Conservation (phyloP, 2,113 vertebrate genomes). For the Tichodroma muraria region DNA sequence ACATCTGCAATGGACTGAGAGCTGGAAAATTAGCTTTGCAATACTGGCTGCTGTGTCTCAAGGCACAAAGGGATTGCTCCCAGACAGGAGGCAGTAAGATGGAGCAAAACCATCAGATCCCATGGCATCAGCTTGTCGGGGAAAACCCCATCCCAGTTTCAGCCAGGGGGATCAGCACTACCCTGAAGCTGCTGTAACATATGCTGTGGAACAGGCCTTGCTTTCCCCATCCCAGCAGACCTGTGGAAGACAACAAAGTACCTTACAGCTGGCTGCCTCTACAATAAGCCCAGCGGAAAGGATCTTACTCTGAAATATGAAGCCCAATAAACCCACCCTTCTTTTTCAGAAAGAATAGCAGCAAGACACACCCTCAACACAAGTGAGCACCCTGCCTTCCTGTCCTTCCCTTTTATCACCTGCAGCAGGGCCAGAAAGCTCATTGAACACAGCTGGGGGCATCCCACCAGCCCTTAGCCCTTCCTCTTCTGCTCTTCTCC, state of each 20-base stretch:
- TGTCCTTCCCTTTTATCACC: not conserved
- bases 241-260: not conserved
- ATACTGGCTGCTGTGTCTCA: not conserved
- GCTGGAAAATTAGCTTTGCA: slow-evolving; percentile 30
- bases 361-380: not conserved
- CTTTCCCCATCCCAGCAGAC: not conserved
- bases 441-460: not conserved
- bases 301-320: not conserved
- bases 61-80: not conserved
- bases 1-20: slow-evolving; percentile 19
- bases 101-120: not conserved
- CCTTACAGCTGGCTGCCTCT: not conserved
- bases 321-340: rapidly evolving
- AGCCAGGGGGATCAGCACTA: not conserved
- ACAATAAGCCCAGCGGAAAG: not conserved
- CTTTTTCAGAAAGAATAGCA: not conserved
- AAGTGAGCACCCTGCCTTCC: too few species aligned
- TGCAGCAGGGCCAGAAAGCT: not conserved
- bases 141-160: not conserved
- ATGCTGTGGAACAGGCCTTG: not conserved
- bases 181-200: not conserved
- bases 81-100: not conserved
- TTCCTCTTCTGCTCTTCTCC: not conserved
- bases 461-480: not conserved
- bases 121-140: not conserved